phyloP scores from a whole-genome alignment of 2,113 vertebrate species.

The Ursus arctos region DNA sequence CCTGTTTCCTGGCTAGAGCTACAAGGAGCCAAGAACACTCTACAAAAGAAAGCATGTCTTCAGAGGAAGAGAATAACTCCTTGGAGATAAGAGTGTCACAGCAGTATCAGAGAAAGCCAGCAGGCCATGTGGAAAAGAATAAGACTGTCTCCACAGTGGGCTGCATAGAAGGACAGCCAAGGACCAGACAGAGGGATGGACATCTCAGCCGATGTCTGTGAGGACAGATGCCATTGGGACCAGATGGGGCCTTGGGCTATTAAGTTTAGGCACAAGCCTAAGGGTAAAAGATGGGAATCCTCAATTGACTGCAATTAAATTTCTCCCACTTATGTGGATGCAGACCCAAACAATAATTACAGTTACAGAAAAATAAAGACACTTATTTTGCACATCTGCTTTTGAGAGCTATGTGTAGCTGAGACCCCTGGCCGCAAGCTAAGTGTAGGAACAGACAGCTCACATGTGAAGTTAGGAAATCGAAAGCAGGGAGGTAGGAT shows the following conservation, averaged over 20 bases:
- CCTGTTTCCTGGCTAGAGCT: not conserved
- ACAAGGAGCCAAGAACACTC: not conserved
- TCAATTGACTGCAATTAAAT: not conserved
- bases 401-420: not conserved
- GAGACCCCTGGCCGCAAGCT: not conserved
- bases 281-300: not conserved
- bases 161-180: not conserved
- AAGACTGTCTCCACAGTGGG: not conserved
- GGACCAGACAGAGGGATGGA: not conserved
- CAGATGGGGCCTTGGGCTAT: not conserved
- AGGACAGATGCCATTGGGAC: not conserved
- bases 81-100: not conserved
- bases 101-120: not conserved
- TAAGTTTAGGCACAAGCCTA: not conserved
- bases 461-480: not conserved
- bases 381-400: not conserved
- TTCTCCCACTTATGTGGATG: not conserved
- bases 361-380: not conserved
- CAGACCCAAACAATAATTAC: not conserved
- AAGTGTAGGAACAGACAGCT: not conserved
- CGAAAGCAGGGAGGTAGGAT: not conserved
- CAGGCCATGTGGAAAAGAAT: not conserved
- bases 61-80: not conserved
- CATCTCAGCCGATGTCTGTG: not conserved
- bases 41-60: not conserved